Conservation (phyloP, 2,888 invertebrate species). For the Bellardia bayeri region DNA sequence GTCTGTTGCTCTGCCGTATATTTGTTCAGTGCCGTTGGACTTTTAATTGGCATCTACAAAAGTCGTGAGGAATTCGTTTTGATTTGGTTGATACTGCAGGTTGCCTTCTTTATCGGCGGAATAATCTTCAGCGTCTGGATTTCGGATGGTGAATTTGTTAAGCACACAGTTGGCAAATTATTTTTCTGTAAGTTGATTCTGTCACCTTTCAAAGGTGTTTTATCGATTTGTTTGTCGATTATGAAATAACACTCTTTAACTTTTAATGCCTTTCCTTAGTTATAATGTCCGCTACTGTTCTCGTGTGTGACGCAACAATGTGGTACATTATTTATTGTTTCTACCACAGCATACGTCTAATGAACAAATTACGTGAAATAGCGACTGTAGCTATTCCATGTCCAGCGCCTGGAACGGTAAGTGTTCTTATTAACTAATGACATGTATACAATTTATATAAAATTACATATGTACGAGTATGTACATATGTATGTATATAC, state of each 20-base stretch:
- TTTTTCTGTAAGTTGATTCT: slow-evolving; percentile 80
- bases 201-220: neutral
- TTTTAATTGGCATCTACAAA: slow-evolving; percentile 83
- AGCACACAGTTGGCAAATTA: slow-evolving; percentile 80
- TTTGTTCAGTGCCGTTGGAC: slow-evolving; percentile 80
- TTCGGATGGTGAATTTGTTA: slow-evolving; percentile 79
- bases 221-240: slow-evolving; percentile 3
- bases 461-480: no score
- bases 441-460: no score
- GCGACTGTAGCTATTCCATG: slow-evolving; percentile 84
- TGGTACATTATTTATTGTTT: slow-evolving; percentile 83
- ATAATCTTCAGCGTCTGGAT: slow-evolving; percentile 79
- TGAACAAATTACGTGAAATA: slow-evolving; percentile 83
- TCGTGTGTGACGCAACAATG: slow-evolving; percentile 81
- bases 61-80: slow-evolving; percentile 82
- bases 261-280: slow-evolving; percentile 74
- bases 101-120: slow-evolving; percentile 79
- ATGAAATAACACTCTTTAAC: neutral
- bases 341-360: slow-evolving; percentile 82
- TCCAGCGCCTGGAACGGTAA: slow-evolving; percentile 83
- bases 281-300: slow-evolving; percentile 78
- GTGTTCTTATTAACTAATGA: slow-evolving; percentile 35
- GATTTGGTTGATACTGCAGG: slow-evolving; percentile 83
- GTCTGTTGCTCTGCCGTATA: slow-evolving; percentile 77
- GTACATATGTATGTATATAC: no score